Evolutionary conservation across 2,888 invertebrate genomes (phyloP), one percentile per base, ranked within the genome.

Genomic region (Drosophila percnosoma): DNA sequence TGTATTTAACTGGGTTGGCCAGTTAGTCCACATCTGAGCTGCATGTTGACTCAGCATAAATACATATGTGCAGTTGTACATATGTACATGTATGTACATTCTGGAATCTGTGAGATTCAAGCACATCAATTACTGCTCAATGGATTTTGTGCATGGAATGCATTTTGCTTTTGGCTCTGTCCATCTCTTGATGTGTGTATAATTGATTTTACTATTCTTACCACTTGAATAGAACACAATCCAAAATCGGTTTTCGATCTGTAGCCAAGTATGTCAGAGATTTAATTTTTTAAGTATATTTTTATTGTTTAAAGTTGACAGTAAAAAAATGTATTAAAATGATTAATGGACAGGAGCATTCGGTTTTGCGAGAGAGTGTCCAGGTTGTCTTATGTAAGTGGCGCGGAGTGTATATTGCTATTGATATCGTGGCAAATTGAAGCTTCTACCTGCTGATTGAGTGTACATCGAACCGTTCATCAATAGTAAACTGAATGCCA

Each of bases 391-490:
- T 45, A 24, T 8, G 2, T 15, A 15, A 0, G 15, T 45, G 24
- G 4, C 15, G 2, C 15, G 45, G 4, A 4, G 24, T 24, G 18
- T 42, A 27, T 13, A 36, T 52, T 15, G 51, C 45, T 24, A 74
- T 58, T 81, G 69, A 82, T 71, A 67, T 38, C 58, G 55, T 53
- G 66, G 66, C 83, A 85, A 77, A 85, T 83, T 87, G 80, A 59
- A 69, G 69, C 18, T 34, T 45, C 15, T 58, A 53, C 29, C 29
- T 11, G 62, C 49, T 67, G 52, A 62, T 27, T 66, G 59, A 38
- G 55, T 15, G 4, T 7, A 45, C 76, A 52, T 18, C 40, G 64
- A 68, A 55, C 52, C 73, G 70, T 84, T 80, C 70, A 75, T 87
- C 86, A 82, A 80, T 65, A 64, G 63, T 58, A 62, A 57, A 55